Conservation (phyloP, 2,113 vertebrate species). For the Eonycteris spelaea region DNA sequence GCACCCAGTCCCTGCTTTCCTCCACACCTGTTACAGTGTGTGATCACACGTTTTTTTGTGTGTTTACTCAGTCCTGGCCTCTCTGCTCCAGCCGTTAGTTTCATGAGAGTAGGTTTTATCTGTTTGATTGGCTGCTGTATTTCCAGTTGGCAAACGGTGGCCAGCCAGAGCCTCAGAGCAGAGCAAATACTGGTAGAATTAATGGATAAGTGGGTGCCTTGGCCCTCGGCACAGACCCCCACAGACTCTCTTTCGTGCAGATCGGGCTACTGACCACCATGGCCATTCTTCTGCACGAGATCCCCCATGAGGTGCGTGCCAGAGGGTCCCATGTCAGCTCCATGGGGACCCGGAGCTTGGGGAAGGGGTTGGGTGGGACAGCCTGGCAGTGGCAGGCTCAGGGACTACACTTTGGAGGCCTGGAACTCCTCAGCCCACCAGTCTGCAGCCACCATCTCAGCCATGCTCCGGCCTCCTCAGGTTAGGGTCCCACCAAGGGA, state of each 20-base stretch:
- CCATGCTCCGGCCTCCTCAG: background rate
- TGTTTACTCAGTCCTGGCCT: background rate
- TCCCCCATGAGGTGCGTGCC: slow-evolving; percentile 95
- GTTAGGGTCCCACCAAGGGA: background rate
- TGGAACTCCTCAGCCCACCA: background rate
- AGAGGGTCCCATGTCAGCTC: background rate
- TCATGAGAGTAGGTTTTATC: background rate
- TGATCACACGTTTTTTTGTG: background rate
- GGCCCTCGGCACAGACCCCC: background rate
- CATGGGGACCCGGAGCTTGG: accelerated
- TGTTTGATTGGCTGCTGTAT: background rate
- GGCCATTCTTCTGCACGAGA: slow-evolving; percentile 98
- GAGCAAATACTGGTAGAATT: background rate
- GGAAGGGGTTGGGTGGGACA: background rate
- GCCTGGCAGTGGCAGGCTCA: background rate
- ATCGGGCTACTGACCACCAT: slow-evolving; percentile 95
- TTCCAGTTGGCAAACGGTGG: background rate
- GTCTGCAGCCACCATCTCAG: background rate
- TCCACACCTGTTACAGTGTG: background rate
- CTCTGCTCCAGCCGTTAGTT: background rate
- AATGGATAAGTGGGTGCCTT: background rate
- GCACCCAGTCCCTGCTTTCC: background rate
- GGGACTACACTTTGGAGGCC: background rate
- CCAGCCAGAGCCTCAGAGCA: background rate
- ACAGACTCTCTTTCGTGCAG: slow-evolving; percentile 78